Evolutionary conservation across 2,888 invertebrate genomes (phyloP), one percentile per base, ranked within the genome.

Genomic region (Monochamus alternatus): DNA sequence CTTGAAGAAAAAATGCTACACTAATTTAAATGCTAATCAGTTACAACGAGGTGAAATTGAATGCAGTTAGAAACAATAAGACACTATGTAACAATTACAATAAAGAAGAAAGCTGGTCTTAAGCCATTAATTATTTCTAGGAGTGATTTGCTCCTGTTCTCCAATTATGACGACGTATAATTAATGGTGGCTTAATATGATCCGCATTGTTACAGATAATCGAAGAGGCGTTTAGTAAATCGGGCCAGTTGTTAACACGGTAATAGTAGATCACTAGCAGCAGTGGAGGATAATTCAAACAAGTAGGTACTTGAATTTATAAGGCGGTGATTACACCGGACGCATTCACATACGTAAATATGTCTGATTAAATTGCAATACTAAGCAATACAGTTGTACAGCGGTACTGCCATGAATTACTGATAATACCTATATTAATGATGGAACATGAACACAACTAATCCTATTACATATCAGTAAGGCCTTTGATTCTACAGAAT

Each of bases 31-130:
- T 63, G 47, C 47, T 22, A 64, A 64, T 30, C 47, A 30, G 30
- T 64, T 64, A 64, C 64, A 44, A 64, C 44, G 43, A 9, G 22
- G 30, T 10, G 47, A 64, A 64, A 47, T 3, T 64, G 12, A 12
- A 12, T 47, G 64, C 44, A 64, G 30, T 22, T 47, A 47, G 3
- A 47, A 47, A 64, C 64, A 64, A 64, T 64, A 47, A 55, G 22
- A 22, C 47, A 44, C 64, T 47, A 4, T 47, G 47, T 64, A 47
- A 47, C 44, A 47, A 64, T 64, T 64, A 64, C 47, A 64, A 64
- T 44, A 47, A 64, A 64, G 64, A 64, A 64, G 64, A 64, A 64
- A 64, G 64, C 64, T 14, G 30, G 22, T 47, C 22, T 30, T 44
- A 44, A 64, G 30, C 22, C 44, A 47, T 51, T 64, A 51, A n/a